Conservation (phyloP, 2,888 invertebrate species). For the Xestia xanthographa region DNA sequence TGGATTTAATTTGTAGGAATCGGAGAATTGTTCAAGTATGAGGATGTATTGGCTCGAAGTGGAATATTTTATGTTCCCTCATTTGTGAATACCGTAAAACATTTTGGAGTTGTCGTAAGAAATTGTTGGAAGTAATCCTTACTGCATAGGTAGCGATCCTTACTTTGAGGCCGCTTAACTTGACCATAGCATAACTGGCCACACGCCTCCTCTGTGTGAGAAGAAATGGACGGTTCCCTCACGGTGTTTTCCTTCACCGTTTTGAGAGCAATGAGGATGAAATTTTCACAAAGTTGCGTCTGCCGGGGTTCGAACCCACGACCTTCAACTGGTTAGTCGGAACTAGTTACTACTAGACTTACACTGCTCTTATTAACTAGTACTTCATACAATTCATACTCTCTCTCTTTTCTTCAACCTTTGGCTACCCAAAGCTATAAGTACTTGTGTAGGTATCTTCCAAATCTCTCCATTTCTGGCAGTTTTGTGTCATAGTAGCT, state of each 20-base stretch:
- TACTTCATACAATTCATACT: background rate
- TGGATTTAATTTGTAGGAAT: conserved; percentile 54
- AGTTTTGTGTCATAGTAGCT: background rate
- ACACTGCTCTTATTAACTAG: background rate
- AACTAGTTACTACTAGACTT: background rate
- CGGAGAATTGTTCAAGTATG: conserved; percentile 32
- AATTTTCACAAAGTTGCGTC: too few species aligned
- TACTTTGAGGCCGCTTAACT: background rate
- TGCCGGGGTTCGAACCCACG: background rate
- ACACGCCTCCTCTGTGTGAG: background rate
- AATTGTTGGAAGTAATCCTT: background rate
- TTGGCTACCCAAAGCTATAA: background rate
- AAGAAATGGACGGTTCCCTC: background rate
- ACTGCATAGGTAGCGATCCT: background rate
- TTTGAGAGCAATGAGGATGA: background rate
- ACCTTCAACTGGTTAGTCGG: background rate
- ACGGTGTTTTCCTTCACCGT: background rate
- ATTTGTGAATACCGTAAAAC: conserved; percentile 14
- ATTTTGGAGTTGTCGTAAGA: background rate
- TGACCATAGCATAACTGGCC: background rate
- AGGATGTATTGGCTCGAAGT: conserved; percentile 30
- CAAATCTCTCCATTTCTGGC: background rate
- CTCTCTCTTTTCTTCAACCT: background rate
- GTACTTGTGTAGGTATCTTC: background rate
- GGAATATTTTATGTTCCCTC: conserved; percentile 7